Evolutionary conservation across 2,888 invertebrate species (phyloP), one percentile per base, ranked within the genome.

Genomic region (Agapetus fuscipes): DNA sequence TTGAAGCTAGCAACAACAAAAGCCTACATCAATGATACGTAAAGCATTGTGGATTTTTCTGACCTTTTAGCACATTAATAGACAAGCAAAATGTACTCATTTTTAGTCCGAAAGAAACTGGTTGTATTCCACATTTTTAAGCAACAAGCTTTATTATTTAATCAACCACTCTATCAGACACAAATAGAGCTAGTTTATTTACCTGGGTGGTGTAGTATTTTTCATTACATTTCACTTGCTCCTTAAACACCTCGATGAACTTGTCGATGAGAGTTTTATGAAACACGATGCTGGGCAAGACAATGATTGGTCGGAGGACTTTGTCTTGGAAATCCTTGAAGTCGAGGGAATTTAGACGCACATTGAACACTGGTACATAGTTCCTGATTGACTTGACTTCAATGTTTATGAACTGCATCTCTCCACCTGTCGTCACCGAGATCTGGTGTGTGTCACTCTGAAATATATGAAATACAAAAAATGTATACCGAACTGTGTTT

Each of bases 161-260:
- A n/a, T n/a, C n/a, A n/a, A n/a, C n/a, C n/a, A n/a, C n/a, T n/a
- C n/a, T n/a, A n/a, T n/a, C n/a, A n/a, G n/a, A n/a, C n/a, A n/a
- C n/a, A n/a, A n/a, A n/a, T n/a, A n/a, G n/a, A n/a, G n/a, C n/a
- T n/a, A n/a, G 4, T 20, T 12, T 17, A 48, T 43, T 45, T 57
- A 78, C 79, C 64, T 76, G 65, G 45, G 67, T 57, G 38, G 66
- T 62, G 50, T 66, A 61, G 53, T 78, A 80, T 5, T 66, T 59
- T 1, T 81, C 78, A 65, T 89, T 89, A 48, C 72, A 68, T 2
- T 72, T 62, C 2, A 87, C 78, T 52, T 83, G 78, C 25, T 83
- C 75, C 52, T 77, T 81, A 58, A 94, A 94, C 0, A 83, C 85
- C 36, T 79, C 81, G 15, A 91, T 72, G 59, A 94, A 94, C 54